Evolutionary conservation across 2,888 invertebrate genomes (phyloP).

Genomic region (Graphium colonna): DNA sequence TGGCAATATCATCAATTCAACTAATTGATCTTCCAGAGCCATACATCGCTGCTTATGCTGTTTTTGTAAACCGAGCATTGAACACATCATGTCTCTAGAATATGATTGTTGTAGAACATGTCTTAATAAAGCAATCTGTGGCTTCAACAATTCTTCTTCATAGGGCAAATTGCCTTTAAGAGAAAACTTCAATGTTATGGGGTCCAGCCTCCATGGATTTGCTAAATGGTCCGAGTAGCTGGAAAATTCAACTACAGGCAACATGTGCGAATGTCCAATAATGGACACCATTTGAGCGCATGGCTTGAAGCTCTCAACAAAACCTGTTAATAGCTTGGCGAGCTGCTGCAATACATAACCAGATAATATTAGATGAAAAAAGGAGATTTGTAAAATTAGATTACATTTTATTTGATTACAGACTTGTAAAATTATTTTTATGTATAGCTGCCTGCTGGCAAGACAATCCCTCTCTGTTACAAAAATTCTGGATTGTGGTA

Average conservation of each 20-base stretch:
- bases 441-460: too few relatives aligned
- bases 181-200: slow-evolving; percentile 84
- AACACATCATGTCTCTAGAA: slow-evolving; percentile 97
- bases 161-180: slow-evolving; percentile 90
- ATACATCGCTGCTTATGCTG: slow-evolving; percentile 93
- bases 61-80: slow-evolving; percentile 95
- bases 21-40: slow-evolving; percentile 94
- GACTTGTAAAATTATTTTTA: too few relatives aligned
- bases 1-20: slow-evolving; percentile 92
- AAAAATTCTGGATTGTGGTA: too few relatives aligned
- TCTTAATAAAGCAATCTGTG: slow-evolving; percentile 91
- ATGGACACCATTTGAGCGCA: slow-evolving; percentile 98
- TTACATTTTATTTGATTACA: slow-evolving; percentile 1
- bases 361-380: slow-evolving; percentile 17
- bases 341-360: slow-evolving; percentile 82
- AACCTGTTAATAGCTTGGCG: slow-evolving; percentile 90
- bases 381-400: slow-evolving; percentile 4
- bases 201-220: slow-evolving; percentile 96
- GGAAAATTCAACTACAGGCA: slow-evolving; percentile 96
- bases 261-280: slow-evolving; percentile 92
- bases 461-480: too few relatives aligned
- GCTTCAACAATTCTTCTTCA: slow-evolving; percentile 91
- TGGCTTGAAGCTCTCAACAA: slow-evolving; percentile 95
- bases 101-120: slow-evolving; percentile 97
- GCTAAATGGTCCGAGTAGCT: slow-evolving; percentile 94